Base-by-base conservation (phyloP, 2,888 invertebrate genomes). In the Platycheirus rosarum region DNA sequence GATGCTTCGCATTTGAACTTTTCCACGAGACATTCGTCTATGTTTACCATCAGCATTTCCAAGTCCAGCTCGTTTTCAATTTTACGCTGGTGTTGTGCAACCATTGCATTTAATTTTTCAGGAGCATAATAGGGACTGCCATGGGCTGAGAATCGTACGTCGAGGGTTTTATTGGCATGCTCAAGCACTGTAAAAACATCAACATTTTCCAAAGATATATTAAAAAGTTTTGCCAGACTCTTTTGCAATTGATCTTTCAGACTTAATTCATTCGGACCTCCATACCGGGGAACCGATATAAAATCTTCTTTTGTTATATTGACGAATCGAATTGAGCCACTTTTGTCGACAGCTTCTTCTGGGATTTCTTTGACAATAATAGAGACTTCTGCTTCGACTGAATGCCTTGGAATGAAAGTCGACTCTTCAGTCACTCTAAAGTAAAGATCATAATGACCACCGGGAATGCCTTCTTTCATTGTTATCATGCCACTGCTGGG, bases 171-270 rank as follows among this genome's bases (percentile, higher is more conserved):
- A 9, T 89, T 87, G 74, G 92, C 91, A 79, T 93, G 93, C 86
- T 94, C 94, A 29, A 97, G 92, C 1, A 98, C 96, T 0, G 98
- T 98, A 89, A 99, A 98, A 0, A 99, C 95, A 88, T 98, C 97
- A 0, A 99, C 96, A 88, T 97, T 97, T 53, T 95, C 93, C 71
- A 93, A 88, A 0, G 95, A 95, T 0, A 95, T 94, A 87, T 96
- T 96, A 86, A 97, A 93, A 55, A 96, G 93, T 79, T 92, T 91
- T 0, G 97, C 93, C 63, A 97, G 89, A 55, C 92, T 91, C 26
- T 91, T 90, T 79, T 92, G 92, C 11, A 93, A 85, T 5, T 87
- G 88, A 86, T 91, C 91, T 78, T 91, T 91, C 0, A 89, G 73
- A 9, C 90, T 90, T 1, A 88, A 85, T 3, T 86, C 85, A 32